Percentiles rank a stretch among this genome's conserved stretches.
These are phyloP conservation scores for Gymnarchus niloticus DNA, from an alignment of 2,113 vertebrate genomes.

Conservation along the genomic window DNA sequence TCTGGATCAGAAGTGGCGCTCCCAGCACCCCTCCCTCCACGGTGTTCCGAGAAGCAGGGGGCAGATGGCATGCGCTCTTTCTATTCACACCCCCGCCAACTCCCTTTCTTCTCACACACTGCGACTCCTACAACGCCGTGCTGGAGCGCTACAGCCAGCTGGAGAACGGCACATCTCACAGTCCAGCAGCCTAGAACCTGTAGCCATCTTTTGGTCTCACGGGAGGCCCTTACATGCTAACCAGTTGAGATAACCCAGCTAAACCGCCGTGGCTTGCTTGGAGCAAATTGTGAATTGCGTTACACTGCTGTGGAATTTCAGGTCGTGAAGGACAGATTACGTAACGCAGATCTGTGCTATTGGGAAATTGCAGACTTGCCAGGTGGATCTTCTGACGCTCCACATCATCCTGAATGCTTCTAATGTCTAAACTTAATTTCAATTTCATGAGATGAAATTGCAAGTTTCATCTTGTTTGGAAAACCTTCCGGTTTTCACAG, in stretches of 20 bases:
- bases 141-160: not conserved
- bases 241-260: not conserved
- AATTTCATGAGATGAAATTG: not conserved
- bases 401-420: not conserved
- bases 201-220: not conserved
- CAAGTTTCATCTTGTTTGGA: not conserved
- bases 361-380: not conserved
- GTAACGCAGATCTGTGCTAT: not conserved
- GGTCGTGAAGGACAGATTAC: not conserved
- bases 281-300: not conserved
- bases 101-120: not conserved
- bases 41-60: not conserved
- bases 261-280: not conserved
- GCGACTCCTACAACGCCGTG: not conserved
- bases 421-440: not conserved
- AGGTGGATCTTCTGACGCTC: not conserved
- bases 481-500: not conserved
- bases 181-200: not conserved
- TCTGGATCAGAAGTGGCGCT: not conserved
- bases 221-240: not conserved
- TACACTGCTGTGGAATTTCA: not conserved
- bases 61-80: conserved; percentile 1
- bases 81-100: not conserved
- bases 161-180: not conserved
- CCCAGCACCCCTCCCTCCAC: not conserved